Evolutionary conservation across 2,113 vertebrate species (phyloP), one percentile per base, ranked within the genome.

Genomic region (Syngnathus typhle): DNA sequence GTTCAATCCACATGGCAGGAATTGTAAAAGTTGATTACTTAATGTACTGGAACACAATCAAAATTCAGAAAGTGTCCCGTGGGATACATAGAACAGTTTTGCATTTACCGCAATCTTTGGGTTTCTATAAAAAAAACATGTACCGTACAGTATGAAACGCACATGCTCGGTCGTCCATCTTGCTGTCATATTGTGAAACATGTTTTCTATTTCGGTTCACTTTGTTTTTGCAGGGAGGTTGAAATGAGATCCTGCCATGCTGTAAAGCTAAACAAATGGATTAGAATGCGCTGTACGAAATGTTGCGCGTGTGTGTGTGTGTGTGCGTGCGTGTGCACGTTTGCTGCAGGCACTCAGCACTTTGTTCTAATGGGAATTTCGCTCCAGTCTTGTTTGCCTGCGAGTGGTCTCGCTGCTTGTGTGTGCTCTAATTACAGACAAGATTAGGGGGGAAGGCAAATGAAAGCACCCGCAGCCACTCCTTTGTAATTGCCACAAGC

Each of bases 391-490:
- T 85, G 86, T 91, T 90, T 89, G 88, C 84, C 87, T 89, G 71
- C 82, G 85, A 90, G 90, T 87, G 67, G 74, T 75, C 83, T 86
- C 87, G 85, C 86, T 86, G 88, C 90, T 88, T 88, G 87, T 89
- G 89, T 91, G 89, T 92, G 88, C 90, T 91, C 88, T 92, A 93
- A 93, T 93, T 93, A 92, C 91, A 91, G 90, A 89, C 88, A 85
- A 89, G 91, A 92, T 92, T 92, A 91, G 86, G 91, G 91, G 81
- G 91, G 82, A 79, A 87, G 90, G 90, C 88, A 92, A 90, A 90
- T 92, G 89, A 91, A 93, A 92, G 88, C 74, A 88, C 90, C 91
- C 90, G 85, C 87, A 90, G 91, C 90, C 89, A 89, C 91, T 91
- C 90, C 55, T 92, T 92, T 92, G 90, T 91, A 91, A 91, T 92